phyloP scores from a whole-genome alignment of 2,888 invertebrate genomes.

The Eupithecia pulchellata region DNA sequence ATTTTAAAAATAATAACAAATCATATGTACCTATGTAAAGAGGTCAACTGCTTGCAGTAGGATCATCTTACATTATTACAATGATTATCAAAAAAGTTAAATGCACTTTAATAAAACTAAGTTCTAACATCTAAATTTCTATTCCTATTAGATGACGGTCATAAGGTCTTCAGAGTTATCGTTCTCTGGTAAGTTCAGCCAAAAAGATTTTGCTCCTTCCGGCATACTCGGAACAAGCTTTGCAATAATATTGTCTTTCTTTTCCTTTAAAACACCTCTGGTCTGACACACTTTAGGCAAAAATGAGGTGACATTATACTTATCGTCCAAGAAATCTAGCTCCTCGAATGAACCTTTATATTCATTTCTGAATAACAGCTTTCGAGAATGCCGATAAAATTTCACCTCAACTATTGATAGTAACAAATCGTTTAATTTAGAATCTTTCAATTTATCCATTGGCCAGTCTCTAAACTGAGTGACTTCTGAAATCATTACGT shows the following conservation, averaged over 20 bases:
- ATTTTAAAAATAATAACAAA: background rate
- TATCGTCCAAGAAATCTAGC: background rate
- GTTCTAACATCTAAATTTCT: background rate
- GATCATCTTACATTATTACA: background rate
- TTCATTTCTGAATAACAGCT: background rate
- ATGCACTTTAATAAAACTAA: background rate
- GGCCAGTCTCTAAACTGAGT: constrained; percentile 11
- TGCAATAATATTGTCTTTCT: background rate
- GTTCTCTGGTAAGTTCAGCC: constrained; percentile 2
- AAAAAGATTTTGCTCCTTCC: background rate
- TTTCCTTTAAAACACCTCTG: background rate
- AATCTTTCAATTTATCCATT: constrained; percentile 7
- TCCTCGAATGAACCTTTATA: background rate
- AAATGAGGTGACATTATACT: background rate
- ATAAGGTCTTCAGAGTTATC: background rate
- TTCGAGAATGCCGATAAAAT: background rate
- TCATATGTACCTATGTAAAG: background rate
- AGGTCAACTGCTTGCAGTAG: background rate
- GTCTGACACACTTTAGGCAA: background rate
- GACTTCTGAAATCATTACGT: background rate
- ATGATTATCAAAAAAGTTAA: background rate
- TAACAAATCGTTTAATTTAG: background rate
- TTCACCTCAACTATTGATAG: background rate
- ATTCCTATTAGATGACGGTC: background rate
- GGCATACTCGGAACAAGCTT: background rate